A percentile compares a stretch with the other conserved stretches of the same genome.
Conservation (phyloP, 2,113 vertebrate genomes). For the Oncorhynchus mykiss region DNA sequence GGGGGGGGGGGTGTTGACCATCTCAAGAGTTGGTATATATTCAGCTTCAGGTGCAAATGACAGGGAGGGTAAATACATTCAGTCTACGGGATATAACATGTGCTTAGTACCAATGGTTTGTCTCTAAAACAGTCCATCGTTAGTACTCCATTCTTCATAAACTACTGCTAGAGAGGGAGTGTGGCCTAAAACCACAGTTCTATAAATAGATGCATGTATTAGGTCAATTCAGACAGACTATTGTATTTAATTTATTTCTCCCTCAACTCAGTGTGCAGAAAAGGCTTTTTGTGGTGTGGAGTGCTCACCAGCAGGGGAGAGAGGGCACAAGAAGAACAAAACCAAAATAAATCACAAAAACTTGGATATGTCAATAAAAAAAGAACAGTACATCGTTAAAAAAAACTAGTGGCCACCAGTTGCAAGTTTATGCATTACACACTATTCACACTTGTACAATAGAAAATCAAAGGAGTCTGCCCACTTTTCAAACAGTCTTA, state of each 20-base stretch:
- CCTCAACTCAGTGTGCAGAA: slow-evolving; percentile 41
- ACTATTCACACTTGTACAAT: slow-evolving; percentile 65
- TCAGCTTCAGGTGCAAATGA: slow-evolving; percentile 47
- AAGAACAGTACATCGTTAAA: slow-evolving; percentile 49
- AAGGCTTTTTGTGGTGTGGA: slow-evolving; percentile 60
- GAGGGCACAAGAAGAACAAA: slow-evolving; percentile 4
- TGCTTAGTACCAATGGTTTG: slow-evolving; percentile 51
- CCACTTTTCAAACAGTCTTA: slow-evolving; percentile 9
- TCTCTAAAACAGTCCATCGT: slow-evolving; percentile 30
- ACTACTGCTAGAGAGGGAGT: slow-evolving; percentile 26
- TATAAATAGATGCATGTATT: slow-evolving; percentile 14
- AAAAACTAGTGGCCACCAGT: slow-evolving; percentile 23
- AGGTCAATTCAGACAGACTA: slow-evolving; percentile 13
- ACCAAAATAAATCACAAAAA: slow-evolving; percentile 23
- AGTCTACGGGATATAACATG: slow-evolving; percentile 57
- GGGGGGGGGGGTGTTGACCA: slow-evolving; percentile 22
- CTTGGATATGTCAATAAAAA: slow-evolving; percentile 42
- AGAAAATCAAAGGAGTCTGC: slow-evolving; percentile 29
- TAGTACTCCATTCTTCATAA: slow-evolving; percentile 32
- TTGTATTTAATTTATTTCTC: slow-evolving; percentile 1
- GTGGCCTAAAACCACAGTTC: slow-evolving; percentile 24
- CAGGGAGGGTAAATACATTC: slow-evolving; percentile 47
- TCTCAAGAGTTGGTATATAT: slow-evolving; percentile 42
- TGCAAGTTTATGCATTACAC: slow-evolving; percentile 28
- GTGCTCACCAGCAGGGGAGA: slow-evolving; percentile 31